Evolutionary conservation across 2,888 invertebrate species (phyloP).

Genomic region (Diaprepes abbreviatus): DNA sequence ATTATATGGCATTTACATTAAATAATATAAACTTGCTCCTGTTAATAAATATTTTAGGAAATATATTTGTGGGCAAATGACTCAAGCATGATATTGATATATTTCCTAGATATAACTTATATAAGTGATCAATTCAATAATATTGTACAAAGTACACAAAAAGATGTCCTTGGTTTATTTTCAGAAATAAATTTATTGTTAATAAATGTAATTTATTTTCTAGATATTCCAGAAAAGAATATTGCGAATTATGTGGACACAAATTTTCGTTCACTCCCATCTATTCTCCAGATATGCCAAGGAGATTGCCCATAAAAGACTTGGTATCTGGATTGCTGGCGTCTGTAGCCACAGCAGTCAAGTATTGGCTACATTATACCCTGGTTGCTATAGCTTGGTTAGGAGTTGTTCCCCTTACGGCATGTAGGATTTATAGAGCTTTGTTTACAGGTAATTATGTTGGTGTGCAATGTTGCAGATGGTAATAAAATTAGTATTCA

Average conservation of each 20-base stretch:
- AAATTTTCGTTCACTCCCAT: slow-evolving; percentile 98
- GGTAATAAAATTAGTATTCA: too few species aligned
- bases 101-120: too few species aligned
- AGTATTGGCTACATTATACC: slow-evolving; percentile 98
- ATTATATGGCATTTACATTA: too few species aligned
- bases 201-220: neutral
- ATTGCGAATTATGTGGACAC: slow-evolving; percentile 98
- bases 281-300: slow-evolving; percentile 99
- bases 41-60: too few species aligned
- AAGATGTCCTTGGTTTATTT: too few species aligned
- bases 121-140: too few species aligned
- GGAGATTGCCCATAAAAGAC: slow-evolving; percentile 92
- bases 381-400: slow-evolving; percentile 98
- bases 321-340: slow-evolving; percentile 91
- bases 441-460: slow-evolving; percentile 45
- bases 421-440: slow-evolving; percentile 88
- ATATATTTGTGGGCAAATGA: too few species aligned
- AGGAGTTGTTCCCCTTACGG: slow-evolving; percentile 95
- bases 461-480: too few species aligned
- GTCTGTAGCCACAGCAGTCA: slow-evolving; percentile 91
- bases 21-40: too few species aligned
- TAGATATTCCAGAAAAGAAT: slow-evolving; percentile 94
- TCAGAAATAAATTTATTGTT: too few species aligned
- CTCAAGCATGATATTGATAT: too few species aligned
- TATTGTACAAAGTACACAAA: too few species aligned